These are phyloP conservation scores for Asobara japonica DNA, from an alignment of 1,140 invertebrate genomes.

Conservation along the genomic window DNA sequence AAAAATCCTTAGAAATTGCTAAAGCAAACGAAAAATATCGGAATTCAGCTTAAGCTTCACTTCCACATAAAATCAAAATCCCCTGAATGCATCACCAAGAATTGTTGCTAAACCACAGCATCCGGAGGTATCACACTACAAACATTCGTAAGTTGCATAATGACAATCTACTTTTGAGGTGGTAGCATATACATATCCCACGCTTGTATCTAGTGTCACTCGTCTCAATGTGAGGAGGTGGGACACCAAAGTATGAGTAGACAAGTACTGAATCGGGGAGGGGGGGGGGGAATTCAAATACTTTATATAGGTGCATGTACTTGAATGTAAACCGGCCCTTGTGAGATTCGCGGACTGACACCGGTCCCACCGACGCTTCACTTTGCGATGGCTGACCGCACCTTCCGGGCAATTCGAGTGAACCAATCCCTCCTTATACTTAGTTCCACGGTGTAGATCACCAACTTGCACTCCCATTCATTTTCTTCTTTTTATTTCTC, in stretches of 20 bases:
- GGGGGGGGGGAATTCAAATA: conserved; percentile 1
- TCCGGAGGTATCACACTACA: conserved; percentile 21
- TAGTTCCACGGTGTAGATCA: conserved; percentile 12
- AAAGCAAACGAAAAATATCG: too few relatives aligned
- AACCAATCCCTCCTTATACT: conserved; percentile 24
- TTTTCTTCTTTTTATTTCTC: not conserved
- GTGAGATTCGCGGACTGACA: conserved; percentile 63
- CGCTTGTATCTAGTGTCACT: conserved; percentile 50
- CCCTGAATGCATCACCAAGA: not conserved
- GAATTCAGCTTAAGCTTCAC: too few relatives aligned
- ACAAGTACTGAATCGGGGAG: conserved; percentile 19
- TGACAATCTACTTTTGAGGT: conserved; percentile 30
- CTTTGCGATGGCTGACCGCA: conserved; percentile 58
- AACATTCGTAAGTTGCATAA: conserved; percentile 38
- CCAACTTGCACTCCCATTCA: not conserved
- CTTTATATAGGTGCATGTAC: not conserved
- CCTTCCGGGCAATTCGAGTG: conserved; percentile 59
- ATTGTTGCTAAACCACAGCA: conserved; percentile 29
- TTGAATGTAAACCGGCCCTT: conserved; percentile 63
- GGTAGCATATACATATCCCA: conserved; percentile 36
- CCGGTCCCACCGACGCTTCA: conserved; percentile 61
- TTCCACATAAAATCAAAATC: too few relatives aligned
- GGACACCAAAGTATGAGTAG: not conserved
- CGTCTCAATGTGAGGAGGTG: not conserved
- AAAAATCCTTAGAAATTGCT: too few relatives aligned